Evolutionary conservation across 2,888 invertebrate genomes (phyloP), one percentile per base, ranked within the genome.

Genomic region (Hirtodrosophila confusa): DNA sequence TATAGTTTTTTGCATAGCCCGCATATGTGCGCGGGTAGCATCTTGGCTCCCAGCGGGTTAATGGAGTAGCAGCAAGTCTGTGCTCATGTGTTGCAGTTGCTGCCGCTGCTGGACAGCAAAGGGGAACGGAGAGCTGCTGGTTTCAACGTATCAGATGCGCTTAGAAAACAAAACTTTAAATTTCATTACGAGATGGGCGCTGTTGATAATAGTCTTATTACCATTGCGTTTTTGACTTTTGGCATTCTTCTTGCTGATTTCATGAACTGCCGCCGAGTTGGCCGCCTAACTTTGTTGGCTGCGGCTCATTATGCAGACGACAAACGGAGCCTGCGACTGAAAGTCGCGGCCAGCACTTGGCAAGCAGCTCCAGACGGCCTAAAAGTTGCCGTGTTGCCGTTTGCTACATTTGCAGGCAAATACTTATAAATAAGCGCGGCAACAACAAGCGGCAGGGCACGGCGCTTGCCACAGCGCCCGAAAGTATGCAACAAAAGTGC

Each of bases 291-390:
- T 68, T 66, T 75, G 77, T 67, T 72, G 65, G 73, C 75, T 63
- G 66, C 65, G 77, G 75, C 84, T 83, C 82, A 84, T 83, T 84
- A 83, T 84, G 79, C 72, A 65, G 68, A 54, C 40, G 67, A 66
- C 44, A 44, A 63, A 50, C 43, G 48, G 44, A 41, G 56, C 8
- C 24, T 36, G 39, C 31, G 8, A n/a, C n/a, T 48, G 9, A 37
- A 49, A 73, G 63, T 56, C 62, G 76, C 56, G 68, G 64, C 63
- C 65, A 41, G 31, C 56, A 78, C 79, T 83, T 83, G 82, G 82
- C 82, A 84, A 72, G 47, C 75, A 45, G 63, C 67, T 47, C 57
- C 48, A 67, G 66, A 69, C 62, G 75, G 61, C 64, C 69, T 69
- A 23, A 62, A 69, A 72, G 71, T 75, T 69, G 63, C 73, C 44